These are phyloP conservation scores for Anastrepha ludens DNA, from an alignment of 1,140 invertebrate species.

Conservation along the genomic window DNA sequence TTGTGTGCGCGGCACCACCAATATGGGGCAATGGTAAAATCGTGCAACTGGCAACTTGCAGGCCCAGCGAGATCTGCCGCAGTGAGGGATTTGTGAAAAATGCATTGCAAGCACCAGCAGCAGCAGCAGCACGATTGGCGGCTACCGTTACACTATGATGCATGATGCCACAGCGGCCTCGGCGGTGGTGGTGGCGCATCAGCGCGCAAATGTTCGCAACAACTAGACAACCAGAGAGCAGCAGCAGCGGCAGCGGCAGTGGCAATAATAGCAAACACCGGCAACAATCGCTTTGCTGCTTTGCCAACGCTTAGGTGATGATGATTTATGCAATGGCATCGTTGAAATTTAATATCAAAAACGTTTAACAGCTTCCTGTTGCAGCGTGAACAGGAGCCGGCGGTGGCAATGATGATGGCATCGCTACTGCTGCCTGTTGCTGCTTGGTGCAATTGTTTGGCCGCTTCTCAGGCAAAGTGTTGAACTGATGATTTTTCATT, in stretches of 20 bases:
- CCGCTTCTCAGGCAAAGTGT: neutral
- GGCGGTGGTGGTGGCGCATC: neutral
- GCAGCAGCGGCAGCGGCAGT: neutral
- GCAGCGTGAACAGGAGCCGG: conserved; percentile 41
- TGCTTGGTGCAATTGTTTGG: conserved; percentile 12
- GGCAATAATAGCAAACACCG: neutral
- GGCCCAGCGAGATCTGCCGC: neutral
- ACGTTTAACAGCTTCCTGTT: conserved; percentile 52
- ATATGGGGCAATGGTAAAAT: conserved; percentile 53
- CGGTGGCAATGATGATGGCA: conserved; percentile 18
- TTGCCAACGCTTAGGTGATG: conserved; percentile 41
- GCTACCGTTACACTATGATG: conserved; percentile 49
- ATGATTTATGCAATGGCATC: conserved; percentile 53
- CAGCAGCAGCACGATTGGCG: conserved; percentile 47
- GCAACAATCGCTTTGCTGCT: conserved; percentile 3
- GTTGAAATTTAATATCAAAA: conserved; percentile 47
- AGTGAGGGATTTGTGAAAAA: conserved; percentile 7
- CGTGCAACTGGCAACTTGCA: conserved; percentile 47
- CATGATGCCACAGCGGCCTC: neutral
- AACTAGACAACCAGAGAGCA: conserved; percentile 7
- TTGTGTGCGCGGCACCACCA: neutral
- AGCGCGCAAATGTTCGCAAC: conserved; percentile 44
- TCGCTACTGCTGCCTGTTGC: conserved; percentile 3
- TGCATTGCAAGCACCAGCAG: neutral
- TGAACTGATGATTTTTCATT: conserved; percentile 35